phyloP scores from a whole-genome alignment of 2,797 vertebrate species.

The Ispidina picta region DNA sequence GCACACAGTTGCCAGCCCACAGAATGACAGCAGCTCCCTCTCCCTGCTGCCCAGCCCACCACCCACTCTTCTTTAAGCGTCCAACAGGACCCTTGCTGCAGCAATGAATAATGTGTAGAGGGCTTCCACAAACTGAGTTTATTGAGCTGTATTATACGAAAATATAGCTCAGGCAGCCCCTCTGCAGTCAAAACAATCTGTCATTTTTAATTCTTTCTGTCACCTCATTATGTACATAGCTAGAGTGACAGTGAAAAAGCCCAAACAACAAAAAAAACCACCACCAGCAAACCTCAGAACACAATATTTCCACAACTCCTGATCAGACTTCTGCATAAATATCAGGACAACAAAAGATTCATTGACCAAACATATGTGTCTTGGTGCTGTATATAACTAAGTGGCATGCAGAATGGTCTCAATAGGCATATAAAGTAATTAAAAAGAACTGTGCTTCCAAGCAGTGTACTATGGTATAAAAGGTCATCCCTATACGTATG shows the following conservation, averaged over 20 bases:
- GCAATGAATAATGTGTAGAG: conserved; percentile 51
- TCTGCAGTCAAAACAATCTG: conserved; percentile 71
- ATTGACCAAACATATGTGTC: conserved; percentile 72
- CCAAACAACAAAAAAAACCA: not conserved
- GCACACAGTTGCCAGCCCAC: not conserved
- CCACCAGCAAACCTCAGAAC: not conserved
- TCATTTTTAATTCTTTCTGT: conserved; percentile 82
- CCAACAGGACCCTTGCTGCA: not conserved
- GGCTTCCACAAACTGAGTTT: conserved; percentile 66
- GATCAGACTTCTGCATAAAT: conserved; percentile 61
- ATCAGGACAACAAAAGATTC: conserved; percentile 68
- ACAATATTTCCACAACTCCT: conserved; percentile 27
- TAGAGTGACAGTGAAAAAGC: conserved; percentile 49
- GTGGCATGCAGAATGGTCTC: conserved; percentile 55
- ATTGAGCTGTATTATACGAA: conserved; percentile 67
- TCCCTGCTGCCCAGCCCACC: not conserved
- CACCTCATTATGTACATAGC: conserved; percentile 74
- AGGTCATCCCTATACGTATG: conserved; percentile 73
- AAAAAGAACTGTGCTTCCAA: conserved; percentile 75
- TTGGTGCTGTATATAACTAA: conserved; percentile 58
- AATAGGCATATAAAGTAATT: conserved; percentile 75
- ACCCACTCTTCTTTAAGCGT: not conserved
- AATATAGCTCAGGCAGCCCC: conserved; percentile 66
- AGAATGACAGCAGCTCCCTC: not conserved
- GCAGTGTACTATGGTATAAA: conserved; percentile 62